A percentile compares a stretch with the other conserved stretches of the same genome.
Conservation (phyloP, 2,113 vertebrate genomes). For the Ancistrus triradiatus region DNA sequence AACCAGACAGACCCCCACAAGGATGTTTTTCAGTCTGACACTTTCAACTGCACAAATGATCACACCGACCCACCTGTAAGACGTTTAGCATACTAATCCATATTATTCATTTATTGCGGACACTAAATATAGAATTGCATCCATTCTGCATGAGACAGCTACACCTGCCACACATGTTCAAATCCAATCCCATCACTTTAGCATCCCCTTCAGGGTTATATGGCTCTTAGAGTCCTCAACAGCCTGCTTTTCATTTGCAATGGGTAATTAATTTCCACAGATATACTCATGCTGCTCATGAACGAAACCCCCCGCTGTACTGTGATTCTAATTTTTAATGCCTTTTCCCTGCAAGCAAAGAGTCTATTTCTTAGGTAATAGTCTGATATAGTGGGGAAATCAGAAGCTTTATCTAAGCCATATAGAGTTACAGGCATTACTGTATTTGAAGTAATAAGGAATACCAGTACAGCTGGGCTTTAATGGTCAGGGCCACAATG, state of each 20-base stretch:
- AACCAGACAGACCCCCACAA: too few species aligned
- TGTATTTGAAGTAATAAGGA: neutral
- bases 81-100: too few species aligned
- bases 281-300: conserved; percentile 54
- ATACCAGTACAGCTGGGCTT: neutral
- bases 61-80: too few species aligned
- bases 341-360: neutral
- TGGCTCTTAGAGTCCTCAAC: conserved; percentile 52
- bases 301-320: conserved; percentile 45
- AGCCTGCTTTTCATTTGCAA: conserved; percentile 60
- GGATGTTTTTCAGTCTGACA: too few species aligned
- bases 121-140: too few species aligned
- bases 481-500: conserved; percentile 3
- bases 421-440: neutral
- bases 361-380: conserved; percentile 3
- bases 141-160: too few species aligned
- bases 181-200: neutral
- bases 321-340: neutral
- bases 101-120: too few species aligned
- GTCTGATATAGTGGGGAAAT: neutral
- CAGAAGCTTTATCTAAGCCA: conserved; percentile 6
- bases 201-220: conserved; percentile 38
- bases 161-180: neutral
- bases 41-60: too few species aligned
- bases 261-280: conserved; percentile 63